Evolutionary conservation across 2,888 invertebrate genomes (phyloP).

Genomic region (Rutpela maculata): DNA sequence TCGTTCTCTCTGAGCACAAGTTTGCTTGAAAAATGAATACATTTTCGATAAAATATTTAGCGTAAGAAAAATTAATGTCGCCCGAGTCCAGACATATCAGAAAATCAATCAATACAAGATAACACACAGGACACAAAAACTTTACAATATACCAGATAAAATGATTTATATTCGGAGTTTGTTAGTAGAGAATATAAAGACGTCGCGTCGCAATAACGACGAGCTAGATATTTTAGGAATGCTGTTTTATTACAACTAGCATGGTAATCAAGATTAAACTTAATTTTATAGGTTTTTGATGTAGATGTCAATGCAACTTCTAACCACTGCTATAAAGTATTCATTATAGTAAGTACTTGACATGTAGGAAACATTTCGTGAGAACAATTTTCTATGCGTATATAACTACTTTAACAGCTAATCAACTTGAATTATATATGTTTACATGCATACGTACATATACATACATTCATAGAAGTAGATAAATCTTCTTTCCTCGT

Average conservation of each 20-base stretch:
- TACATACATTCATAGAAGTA: no score
- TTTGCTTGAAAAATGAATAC: no score
- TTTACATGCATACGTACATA: no score
- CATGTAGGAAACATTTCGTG: no score
- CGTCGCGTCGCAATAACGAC: background rate
- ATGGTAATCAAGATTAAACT: slow-evolving; percentile 10
- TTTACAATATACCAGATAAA: background rate
- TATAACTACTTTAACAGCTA: no score
- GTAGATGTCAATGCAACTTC: background rate
- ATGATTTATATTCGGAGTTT: slow-evolving; percentile 9
- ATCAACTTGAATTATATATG: no score
- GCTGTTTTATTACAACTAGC: slow-evolving; percentile 1
- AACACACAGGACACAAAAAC: background rate
- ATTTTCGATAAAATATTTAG: no score
- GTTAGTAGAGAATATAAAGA: no score
- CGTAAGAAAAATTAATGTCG: background rate
- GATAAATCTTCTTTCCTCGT: no score
- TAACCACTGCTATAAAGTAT: background rate
- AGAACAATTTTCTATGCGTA: no score
- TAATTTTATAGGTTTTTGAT: slow-evolving; percentile 15
- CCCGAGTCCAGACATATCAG: background rate
- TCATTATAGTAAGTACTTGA: background rate
- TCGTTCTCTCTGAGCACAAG: no score
- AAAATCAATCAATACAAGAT: background rate
- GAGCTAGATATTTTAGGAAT: background rate